Percentiles rank a stretch among this genome's conserved stretches.
Conservation (phyloP, 2,888 invertebrate genomes). For the Acanthosoma haemorrhoidale region DNA sequence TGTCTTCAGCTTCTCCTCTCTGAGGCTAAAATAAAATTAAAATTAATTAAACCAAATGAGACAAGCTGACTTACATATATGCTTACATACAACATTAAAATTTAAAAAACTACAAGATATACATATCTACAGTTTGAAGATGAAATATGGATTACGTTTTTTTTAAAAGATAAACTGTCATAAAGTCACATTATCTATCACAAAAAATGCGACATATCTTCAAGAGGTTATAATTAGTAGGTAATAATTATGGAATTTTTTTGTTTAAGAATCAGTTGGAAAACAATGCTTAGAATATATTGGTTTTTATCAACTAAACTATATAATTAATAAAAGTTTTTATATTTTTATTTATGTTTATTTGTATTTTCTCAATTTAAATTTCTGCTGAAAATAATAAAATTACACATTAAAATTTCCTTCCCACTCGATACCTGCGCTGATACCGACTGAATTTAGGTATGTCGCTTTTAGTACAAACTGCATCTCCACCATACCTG, state of each 20-base stretch:
- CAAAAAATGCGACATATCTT: background rate
- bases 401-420: background rate
- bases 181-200: slow-evolving; percentile 6
- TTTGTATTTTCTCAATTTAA: background rate
- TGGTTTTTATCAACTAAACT: no score
- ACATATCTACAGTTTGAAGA: background rate
- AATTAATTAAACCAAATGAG: background rate
- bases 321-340: background rate
- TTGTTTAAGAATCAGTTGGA: background rate
- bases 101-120: background rate
- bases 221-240: background rate
- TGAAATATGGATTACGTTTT: background rate
- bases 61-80: background rate
- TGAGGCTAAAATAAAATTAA: background rate
- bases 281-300: background rate
- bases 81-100: background rate
- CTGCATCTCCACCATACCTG: slow-evolving; percentile 6
- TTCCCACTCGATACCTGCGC: background rate
- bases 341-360: background rate
- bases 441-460: slow-evolving; percentile 9
- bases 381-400: background rate
- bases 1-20: background rate
- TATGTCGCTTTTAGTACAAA: slow-evolving; percentile 17
- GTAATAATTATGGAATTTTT: background rate
- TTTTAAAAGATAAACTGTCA: slow-evolving; percentile 22